Evolutionary conservation across 2,888 invertebrate genomes (phyloP), one percentile per base, ranked within the genome.

Genomic region (Dicyrtoma fusca): DNA sequence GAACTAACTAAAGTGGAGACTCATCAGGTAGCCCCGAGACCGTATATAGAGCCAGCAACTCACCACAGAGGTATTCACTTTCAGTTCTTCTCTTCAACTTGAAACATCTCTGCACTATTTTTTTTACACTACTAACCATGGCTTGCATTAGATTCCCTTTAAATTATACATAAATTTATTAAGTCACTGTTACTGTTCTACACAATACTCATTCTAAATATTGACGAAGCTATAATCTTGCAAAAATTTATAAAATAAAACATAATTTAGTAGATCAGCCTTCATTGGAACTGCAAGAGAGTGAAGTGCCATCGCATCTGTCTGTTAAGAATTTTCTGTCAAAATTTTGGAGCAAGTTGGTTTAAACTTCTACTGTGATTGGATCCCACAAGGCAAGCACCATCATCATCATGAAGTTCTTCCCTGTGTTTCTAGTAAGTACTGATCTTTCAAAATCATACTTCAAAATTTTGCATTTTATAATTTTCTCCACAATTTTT

Each of bases 31-130:
- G 63, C 13, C 21, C 1, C 45, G 23, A 45, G 11, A 45, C 63
- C 63, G 45, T 63, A 63, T 63, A 63, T 63, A 63, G 42, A 45
- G 45, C 47, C 17, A 19, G 19, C 19, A 13, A 23, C 10, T 45
- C 23, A 19, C 17, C 45, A 26, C 19, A 10, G 21, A 42, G 14
- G 13, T 19, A 63, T 63, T 63, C 63, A 63, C 44, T 63, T 45
- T 19, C 63, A 63, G 42, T 44, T 17, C 14, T 13, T 44, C 63
- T 44, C 14, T 42, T 47, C 47, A n/a, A 63, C 63, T 42, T n/a
- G 10, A 8, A 63, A 63, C 63, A 55, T 23, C 55, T 34, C 34
- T 34, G 3, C 34, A 5, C 34, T 34, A 5, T 34, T 34, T 3
- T 34, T 5, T 34, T 34, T 5, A 34, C 34, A 55, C 55, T 21